Evolutionary conservation across 2,888 invertebrate species (phyloP), one percentile per base, ranked within the genome.

Genomic region (Drosophila meridionalis): DNA sequence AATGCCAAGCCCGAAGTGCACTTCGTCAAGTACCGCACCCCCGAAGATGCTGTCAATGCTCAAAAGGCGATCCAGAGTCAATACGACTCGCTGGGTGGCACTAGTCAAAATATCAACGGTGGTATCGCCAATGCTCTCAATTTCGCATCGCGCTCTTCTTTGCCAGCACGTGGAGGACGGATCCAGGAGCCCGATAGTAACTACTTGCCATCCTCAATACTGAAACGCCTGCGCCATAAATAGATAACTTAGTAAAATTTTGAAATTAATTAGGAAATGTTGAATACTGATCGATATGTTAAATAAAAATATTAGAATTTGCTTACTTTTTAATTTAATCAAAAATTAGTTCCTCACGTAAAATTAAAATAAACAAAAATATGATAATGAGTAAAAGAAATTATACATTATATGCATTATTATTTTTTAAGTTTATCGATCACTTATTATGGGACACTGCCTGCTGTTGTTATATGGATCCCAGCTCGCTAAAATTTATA

Each of bases 11-110:
- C 90, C 5, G 90, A 90, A 62, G 90, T 91, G n/a, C 90, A 90
- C 67, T 90, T 90, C 40, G 89, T 91, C 61, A 91, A 91, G 76
- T 91, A 91, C 56, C 89, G 90, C 58, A 91, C 91, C 0, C 81
- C 82, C 4, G 86, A 87, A 73, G 92, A 91, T 70, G 91, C 92
- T 32, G 80, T 71, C 53, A 87, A 90, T 52, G 91, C 92, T 5
- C 91, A 91, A 64, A 71, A 74, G 5, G 81, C 84, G 43, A 92
- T 92, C 52, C 91, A 91, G 75, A 70, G 75, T 34, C 90, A 91
- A 63, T 90, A 91, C 59, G 90, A 91, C 50, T 71, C 80, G 5
- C 60, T 90, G 53, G 87, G 86, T 5, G 91, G 91, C 40, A 55
- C 77, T 20, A 82, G 83, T 55, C 80, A 84, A 56, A 71, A 68